phyloP scores from a whole-genome alignment of 2,113 vertebrate species.

The Gobio gobio region DNA sequence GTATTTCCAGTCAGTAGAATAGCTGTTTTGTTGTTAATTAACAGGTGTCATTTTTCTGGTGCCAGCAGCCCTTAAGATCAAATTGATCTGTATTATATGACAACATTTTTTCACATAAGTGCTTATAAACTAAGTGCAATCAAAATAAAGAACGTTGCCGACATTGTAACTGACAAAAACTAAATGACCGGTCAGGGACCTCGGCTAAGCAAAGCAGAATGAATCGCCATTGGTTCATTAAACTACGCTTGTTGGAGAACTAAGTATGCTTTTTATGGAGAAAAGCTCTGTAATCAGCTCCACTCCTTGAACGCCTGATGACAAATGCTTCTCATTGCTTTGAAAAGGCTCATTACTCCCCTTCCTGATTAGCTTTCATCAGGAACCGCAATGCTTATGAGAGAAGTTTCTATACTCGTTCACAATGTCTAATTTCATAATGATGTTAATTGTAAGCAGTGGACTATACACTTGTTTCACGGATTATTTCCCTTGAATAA shows the following conservation, averaged over 20 bases:
- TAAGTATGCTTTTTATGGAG: neutral
- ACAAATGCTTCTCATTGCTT: conserved; percentile 3
- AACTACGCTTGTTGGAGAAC: neutral
- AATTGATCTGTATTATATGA: neutral
- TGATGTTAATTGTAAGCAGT: neutral
- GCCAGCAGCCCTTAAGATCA: neutral
- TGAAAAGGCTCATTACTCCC: conserved; percentile 14
- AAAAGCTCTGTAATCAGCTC: conserved; percentile 16
- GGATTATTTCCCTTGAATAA: neutral
- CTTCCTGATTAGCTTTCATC: conserved; percentile 42
- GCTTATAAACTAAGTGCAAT: neutral
- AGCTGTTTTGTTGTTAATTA: conserved; percentile 19
- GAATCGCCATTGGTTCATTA: neutral
- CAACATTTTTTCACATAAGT: neutral
- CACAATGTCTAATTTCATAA: neutral
- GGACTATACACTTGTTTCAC: neutral
- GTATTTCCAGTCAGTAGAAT: neutral
- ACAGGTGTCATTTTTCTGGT: neutral
- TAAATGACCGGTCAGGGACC: neutral
- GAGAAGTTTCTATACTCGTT: neutral
- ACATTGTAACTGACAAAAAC: neutral
- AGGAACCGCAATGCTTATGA: neutral
- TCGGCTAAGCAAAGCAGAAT: neutral
- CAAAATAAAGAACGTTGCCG: neutral
- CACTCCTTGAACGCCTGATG: conserved; percentile 16